phyloP scores from a whole-genome alignment of 2,888 invertebrate species.

The Oxyteleia sp. region DNA sequence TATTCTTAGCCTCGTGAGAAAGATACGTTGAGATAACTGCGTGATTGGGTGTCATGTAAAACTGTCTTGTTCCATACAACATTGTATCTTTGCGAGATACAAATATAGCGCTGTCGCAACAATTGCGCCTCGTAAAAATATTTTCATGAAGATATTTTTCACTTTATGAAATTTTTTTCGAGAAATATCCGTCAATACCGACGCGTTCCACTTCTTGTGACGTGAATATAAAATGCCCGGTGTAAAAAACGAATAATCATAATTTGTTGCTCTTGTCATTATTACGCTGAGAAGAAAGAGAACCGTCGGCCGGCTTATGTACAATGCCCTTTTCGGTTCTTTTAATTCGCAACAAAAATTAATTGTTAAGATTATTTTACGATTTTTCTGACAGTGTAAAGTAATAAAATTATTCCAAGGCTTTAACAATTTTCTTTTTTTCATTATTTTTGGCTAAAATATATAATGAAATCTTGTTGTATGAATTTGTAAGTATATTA shows the following conservation, averaged over 20 bases:
- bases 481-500: too few species aligned
- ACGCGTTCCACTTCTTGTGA: constrained; percentile 50
- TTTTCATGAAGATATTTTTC: constrained; percentile 45
- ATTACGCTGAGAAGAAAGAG: too few species aligned
- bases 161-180: constrained; percentile 45
- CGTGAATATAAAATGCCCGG: constrained; percentile 45
- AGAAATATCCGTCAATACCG: constrained; percentile 51
- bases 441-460: too few species aligned
- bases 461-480: too few species aligned
- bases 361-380: too few species aligned
- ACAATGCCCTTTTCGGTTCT: too few species aligned
- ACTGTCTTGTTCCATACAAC: constrained; percentile 47
- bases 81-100: constrained; percentile 34
- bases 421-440: too few species aligned
- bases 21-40: constrained; percentile 58
- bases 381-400: too few species aligned
- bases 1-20: constrained; percentile 67
- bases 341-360: too few species aligned
- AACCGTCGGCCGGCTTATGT: too few species aligned
- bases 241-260: constrained; percentile 53
- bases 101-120: constrained; percentile 37
- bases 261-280: constrained; percentile 52
- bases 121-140: constrained; percentile 28
- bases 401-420: too few species aligned
- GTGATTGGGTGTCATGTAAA: constrained; percentile 60